Percentiles rank a stretch among this genome's conserved stretches.
Conservation (phyloP, 2,888 invertebrate genomes). For the Xestoiulus laeticollis region DNA sequence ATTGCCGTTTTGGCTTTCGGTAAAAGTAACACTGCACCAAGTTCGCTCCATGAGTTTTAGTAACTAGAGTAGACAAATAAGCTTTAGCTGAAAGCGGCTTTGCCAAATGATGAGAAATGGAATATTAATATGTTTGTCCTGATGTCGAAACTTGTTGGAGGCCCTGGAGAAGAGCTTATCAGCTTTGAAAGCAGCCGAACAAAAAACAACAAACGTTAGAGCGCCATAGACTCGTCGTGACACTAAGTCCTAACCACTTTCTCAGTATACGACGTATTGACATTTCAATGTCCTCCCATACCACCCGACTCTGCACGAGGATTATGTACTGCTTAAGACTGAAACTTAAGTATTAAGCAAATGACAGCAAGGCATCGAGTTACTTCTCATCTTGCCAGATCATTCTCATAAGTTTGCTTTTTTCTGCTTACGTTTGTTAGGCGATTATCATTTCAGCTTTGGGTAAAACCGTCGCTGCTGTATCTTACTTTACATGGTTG, state of each 20-base stretch:
- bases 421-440: background rate
- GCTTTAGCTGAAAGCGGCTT: background rate
- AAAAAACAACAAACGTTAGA: slow-evolving; percentile 1
- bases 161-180: slow-evolving; percentile 9
- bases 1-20: background rate
- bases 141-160: slow-evolving; percentile 19
- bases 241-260: slow-evolving; percentile 7
- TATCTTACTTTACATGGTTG: background rate
- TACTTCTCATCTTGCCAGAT: background rate
- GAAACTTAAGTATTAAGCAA: slow-evolving; percentile 26
- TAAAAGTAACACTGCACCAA: slow-evolving; percentile 1
- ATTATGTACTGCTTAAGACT: slow-evolving; percentile 19
- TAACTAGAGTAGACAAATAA: slow-evolving; percentile 20
- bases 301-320: background rate
- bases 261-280: background rate
- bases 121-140: slow-evolving; percentile 26
- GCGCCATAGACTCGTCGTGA: background rate
- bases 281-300: slow-evolving; percentile 2
- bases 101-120: slow-evolving; percentile 26
- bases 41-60: slow-evolving; percentile 9
- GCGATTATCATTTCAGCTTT: background rate
- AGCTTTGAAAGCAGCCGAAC: background rate
- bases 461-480: background rate
- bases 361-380: background rate
- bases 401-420: background rate